Evolutionary conservation across 2,797 vertebrate genomes (phyloP), one percentile per base, ranked within the genome.

Genomic region (Anguilla pacifica): DNA sequence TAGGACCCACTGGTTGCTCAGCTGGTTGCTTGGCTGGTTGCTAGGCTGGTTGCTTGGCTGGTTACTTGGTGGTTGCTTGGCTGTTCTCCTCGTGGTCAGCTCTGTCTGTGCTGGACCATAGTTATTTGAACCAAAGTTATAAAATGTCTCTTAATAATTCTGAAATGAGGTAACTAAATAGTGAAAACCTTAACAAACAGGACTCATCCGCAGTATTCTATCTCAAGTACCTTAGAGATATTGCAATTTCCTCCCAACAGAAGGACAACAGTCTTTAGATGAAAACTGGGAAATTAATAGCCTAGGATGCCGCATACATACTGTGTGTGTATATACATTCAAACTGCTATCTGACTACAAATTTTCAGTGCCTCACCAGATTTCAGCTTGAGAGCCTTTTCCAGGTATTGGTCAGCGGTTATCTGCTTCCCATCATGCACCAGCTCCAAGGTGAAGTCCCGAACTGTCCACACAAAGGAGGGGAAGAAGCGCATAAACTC

Each of bases 391-490:
- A 95, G 82, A 0, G 92, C 90, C 3, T 89, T 92, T 74, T 94
- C 89, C 86, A 95, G 87, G 83, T 95, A 95, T 9, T 93, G 86
- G 64, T 95, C 94, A 64, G 90, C 87, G 19, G 92, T 93, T 64
- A 94, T 86, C 11, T 55, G 3, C 13, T 89, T 85, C 1, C 89
- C 93, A 7, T 93, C 6, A 53, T 49, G n/a, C 87, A 93, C 87
- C 46, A 95, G 86, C 4, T 25, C 7, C 5, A 95, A 88, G n/a
- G 19, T 90, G 89, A 95, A 95, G 86, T 95, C 94, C 88, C 93
- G 91, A 74, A 95, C 87, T 15, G 89, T 90, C 94, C 94, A 94
- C 55, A 94, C 92, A 55, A 95, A 91, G 25, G 94, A 89, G 72
- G 94, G 94, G 77, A 90, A 93, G 88, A 90, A 57, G 7, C 77